Percentiles rank a stretch among this genome's conserved stretches.
phyloP scores from a whole-genome alignment of 2,888 invertebrate genomes.

The Megalurothrips usitatus region DNA sequence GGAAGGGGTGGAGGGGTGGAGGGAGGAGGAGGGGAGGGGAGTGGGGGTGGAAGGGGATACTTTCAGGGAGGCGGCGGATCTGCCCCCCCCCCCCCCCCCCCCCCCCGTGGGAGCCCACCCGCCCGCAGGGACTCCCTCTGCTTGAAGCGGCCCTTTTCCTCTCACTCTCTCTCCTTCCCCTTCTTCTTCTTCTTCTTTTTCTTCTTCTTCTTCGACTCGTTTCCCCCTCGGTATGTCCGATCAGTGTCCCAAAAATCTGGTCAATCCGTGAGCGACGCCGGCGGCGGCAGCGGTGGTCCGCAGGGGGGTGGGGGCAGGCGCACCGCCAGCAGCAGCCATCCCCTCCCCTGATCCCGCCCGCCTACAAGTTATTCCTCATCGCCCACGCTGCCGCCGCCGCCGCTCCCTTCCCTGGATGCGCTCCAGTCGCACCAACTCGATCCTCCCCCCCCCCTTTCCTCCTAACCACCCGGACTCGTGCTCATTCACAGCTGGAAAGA shows the following conservation, averaged over 20 bases:
- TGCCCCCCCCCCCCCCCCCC: neutral
- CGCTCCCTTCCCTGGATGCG: no score
- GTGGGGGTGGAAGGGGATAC: neutral
- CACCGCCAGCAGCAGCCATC: neutral
- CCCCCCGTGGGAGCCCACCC: neutral
- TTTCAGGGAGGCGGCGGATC: neutral
- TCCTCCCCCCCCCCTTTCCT: neutral
- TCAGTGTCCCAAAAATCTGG: conserved; percentile 10
- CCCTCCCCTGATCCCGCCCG: neutral
- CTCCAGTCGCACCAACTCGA: no score
- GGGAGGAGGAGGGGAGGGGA: neutral
- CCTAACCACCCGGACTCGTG: neutral
- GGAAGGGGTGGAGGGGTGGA: neutral
- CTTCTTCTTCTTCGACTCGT: neutral
- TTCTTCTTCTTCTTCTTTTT: neutral
- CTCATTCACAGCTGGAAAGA: no score
- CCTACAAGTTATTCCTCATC: neutral
- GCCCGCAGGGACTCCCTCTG: neutral
- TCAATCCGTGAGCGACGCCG: neutral
- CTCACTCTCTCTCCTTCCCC: neutral
- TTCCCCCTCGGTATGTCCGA: neutral
- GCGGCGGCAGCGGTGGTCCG: no score
- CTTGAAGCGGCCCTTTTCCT: neutral
- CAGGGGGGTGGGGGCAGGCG: no score
- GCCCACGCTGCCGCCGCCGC: neutral